Percentiles rank a stretch among this genome's conserved stretches.
phyloP scores from a whole-genome alignment of 35 echinoderm and acorn worm genomes.

The Strongylocentrotus purpuratus region DNA sequence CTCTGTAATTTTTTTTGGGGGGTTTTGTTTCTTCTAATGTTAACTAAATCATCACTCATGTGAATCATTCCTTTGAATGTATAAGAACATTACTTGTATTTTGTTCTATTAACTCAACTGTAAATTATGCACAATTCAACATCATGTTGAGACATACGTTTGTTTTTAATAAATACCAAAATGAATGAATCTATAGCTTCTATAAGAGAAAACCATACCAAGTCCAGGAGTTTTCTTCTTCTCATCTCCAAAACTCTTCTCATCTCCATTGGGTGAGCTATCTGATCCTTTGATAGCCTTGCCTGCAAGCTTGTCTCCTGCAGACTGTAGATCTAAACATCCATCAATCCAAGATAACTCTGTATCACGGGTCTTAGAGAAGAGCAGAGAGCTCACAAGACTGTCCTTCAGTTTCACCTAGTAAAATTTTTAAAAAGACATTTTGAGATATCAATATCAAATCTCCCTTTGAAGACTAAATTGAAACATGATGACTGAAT shows the following conservation, averaged over 20 bases:
- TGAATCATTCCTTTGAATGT: too few species aligned
- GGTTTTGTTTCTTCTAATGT: too few species aligned
- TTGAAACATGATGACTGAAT: too few species aligned
- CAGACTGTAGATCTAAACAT: constrained; percentile 63
- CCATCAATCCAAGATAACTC: constrained; percentile 98
- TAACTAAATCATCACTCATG: too few species aligned
- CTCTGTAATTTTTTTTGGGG: too few species aligned
- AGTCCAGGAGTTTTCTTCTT: constrained; percentile 37
- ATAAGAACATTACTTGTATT: too few species aligned
- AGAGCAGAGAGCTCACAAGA: constrained; percentile 91
- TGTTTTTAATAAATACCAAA: not conserved
- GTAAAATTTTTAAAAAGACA: not conserved
- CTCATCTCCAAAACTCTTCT: constrained; percentile 34
- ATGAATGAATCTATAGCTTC: too few species aligned
- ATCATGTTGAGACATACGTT: too few species aligned
- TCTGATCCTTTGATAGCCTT: constrained; percentile 35
- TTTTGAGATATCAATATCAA: not conserved
- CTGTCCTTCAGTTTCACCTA: constrained; percentile 93
- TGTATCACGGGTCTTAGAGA: constrained; percentile 89
- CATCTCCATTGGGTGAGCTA: constrained; percentile 22
- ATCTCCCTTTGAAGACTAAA: too few species aligned
- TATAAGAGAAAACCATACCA: not conserved
- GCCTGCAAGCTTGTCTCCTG: constrained; percentile 42
- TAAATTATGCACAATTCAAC: too few species aligned
- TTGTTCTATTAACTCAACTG: too few species aligned